These are phyloP conservation scores for Cavia porcellus DNA, from an alignment of 2,113 vertebrate species.

Conservation along the genomic window DNA sequence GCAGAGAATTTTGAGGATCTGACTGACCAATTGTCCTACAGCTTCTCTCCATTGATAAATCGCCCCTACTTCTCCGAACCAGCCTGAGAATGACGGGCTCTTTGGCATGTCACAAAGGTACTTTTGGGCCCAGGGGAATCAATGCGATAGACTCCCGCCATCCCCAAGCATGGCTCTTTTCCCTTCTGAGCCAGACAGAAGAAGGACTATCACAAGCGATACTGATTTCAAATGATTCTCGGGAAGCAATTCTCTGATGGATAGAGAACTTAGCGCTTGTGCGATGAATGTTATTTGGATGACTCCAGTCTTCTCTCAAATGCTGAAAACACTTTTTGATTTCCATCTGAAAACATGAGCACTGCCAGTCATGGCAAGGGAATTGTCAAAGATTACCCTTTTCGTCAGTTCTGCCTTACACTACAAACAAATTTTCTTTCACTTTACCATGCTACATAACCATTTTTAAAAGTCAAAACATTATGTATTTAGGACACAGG, in stretches of 20 bases:
- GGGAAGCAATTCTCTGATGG: accelerated
- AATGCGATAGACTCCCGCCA: neutral
- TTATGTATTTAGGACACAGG: neutral
- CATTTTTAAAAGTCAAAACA: neutral
- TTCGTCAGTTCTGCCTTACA: neutral
- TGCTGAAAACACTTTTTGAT: neutral
- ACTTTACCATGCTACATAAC: neutral
- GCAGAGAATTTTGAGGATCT: neutral
- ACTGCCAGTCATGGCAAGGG: neutral
- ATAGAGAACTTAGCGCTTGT: neutral
- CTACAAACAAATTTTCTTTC: constrained; percentile 27
- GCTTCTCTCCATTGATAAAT: constrained; percentile 4
- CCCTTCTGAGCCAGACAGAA: neutral
- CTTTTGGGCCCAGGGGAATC: neutral
- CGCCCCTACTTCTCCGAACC: neutral
- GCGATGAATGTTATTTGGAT: neutral
- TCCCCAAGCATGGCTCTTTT: neutral
- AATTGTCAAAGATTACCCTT: neutral
- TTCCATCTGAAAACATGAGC: neutral
- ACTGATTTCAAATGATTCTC: neutral
- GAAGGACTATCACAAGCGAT: neutral
- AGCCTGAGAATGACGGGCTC: neutral
- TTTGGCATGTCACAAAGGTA: neutral
- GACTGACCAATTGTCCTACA: neutral
- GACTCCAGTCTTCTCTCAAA: neutral